Evolutionary conservation across 2,888 invertebrate genomes (phyloP).

Genomic region (Pasiphila rectangulata): DNA sequence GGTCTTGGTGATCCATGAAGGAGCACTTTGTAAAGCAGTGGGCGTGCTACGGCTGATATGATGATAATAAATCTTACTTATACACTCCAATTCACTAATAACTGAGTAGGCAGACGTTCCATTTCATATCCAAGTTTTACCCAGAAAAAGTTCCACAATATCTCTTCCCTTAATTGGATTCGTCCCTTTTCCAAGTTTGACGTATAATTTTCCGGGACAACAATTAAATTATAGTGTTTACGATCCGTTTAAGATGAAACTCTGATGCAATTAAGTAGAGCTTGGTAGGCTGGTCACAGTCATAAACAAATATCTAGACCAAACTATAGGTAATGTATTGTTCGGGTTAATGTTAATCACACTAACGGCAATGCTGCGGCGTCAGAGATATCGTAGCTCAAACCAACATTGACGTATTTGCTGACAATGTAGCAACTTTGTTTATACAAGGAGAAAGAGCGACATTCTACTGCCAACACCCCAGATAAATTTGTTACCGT

Average conservation of each 20-base stretch:
- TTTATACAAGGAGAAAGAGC: too few relatives aligned
- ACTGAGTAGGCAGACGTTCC: constrained; percentile 23
- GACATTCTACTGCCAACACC: too few relatives aligned
- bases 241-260: constrained; percentile 43
- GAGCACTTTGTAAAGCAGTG: too few relatives aligned
- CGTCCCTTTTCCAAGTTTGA: constrained; percentile 32
- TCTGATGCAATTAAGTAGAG: constrained; percentile 44
- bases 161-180: constrained; percentile 31
- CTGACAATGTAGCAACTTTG: too few relatives aligned
- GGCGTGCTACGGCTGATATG: neutral
- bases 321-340: too few relatives aligned
- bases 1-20: too few relatives aligned
- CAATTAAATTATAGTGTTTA: constrained; percentile 41
- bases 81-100: constrained; percentile 3
- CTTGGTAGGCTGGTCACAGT: constrained; percentile 14
- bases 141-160: constrained; percentile 30
- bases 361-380: too few relatives aligned
- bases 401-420: too few relatives aligned
- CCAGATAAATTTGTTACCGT: too few relatives aligned
- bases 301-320: neutral
- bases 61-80: neutral
- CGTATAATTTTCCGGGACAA: constrained; percentile 30
- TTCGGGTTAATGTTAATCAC: too few relatives aligned
- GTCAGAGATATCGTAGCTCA: too few relatives aligned
- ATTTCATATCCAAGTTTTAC: constrained; percentile 25